Base-by-base conservation (phyloP, 2,888 invertebrate species). In the Heteromyza rotundicornis region DNA sequence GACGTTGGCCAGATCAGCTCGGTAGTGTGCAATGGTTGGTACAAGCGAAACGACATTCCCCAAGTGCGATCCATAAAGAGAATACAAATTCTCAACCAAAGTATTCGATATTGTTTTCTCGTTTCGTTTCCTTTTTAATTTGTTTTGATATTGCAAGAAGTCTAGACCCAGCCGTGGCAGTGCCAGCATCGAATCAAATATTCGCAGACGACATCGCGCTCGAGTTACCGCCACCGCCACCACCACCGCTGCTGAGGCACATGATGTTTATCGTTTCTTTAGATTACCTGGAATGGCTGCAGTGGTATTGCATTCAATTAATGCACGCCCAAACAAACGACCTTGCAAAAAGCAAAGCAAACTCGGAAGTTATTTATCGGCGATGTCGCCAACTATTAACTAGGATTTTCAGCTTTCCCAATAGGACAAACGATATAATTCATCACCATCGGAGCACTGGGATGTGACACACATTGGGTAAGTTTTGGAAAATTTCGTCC, bases 261-360 rank as follows among this genome's bases (percentile, higher is more conserved):
- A 32, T 16, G 61, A 52, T 51, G 53, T 52, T 57, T 57, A 61
- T 61, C 57, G 19, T 50, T 49, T 56, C 55, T 50, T 60, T 57
- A 51, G 57, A 57, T 61, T 61, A 57, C 61, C 52, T 22, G 57
- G 52, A 61, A 57, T 61, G 44, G 51, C 23, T 55, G 16, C 36
- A 60, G 56, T 60, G 56, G 50, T 60, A 60, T 60, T 56, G 55
- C 60, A 60, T 54, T 51, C 60, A 60, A 60, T 60, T 60, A 56
- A 56, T 55, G 56, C 35, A 17, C 56, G 40, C 50, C 50, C 55
- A 16, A n/a, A n/a, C n/a, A n/a, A 57, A 61, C 57, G 61, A 61
- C 61, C 57, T 57, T 61, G 57, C 61, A 49, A 52, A 53, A 8
- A 2, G 23, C 19, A 23, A 32, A 32, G 5, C 7, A 5, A n/a